phyloP scores from a whole-genome alignment of 2,113 vertebrate species.

The Anarrhichthys ocellatus region DNA sequence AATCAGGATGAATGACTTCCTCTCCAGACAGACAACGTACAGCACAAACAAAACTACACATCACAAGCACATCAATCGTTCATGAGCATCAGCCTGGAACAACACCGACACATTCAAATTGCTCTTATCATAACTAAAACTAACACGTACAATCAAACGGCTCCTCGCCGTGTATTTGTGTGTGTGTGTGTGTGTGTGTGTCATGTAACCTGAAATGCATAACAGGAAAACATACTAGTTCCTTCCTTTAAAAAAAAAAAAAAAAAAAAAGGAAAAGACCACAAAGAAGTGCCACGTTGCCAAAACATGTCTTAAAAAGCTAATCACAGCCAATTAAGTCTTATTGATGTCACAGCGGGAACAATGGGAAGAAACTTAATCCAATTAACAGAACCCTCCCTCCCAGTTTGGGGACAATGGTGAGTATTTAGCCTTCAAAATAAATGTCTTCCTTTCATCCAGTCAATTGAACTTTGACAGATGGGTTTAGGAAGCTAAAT shows the following conservation, averaged over 20 bases:
- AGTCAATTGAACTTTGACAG: conserved; percentile 63
- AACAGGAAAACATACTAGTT: conserved; percentile 71
- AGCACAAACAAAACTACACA: conserved; percentile 12
- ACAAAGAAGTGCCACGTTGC: conserved; percentile 37
- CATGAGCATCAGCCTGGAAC: conserved; percentile 5
- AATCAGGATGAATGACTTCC: conserved; percentile 10
- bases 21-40: not conserved
- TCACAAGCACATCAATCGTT: not conserved
- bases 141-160: not conserved
- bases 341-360: conserved; percentile 50
- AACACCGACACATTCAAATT: not conserved
- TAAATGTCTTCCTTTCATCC: conserved; percentile 58
- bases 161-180: not conserved
- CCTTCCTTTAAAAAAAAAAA: conserved; percentile 62
- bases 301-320: conserved; percentile 56
- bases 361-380: conserved; percentile 52
- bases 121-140: not conserved
- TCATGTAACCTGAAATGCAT: conserved; percentile 55
- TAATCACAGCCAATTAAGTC: conserved; percentile 71
- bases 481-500: conserved; percentile 47
- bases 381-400: conserved; percentile 67
- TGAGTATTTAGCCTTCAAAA: conserved; percentile 58
- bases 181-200: not conserved
- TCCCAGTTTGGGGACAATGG: conserved; percentile 62
- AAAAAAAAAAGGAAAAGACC: conserved; percentile 8